Conservation (phyloP, 1,140 invertebrate genomes). For the Caerostris extrusa region DNA sequence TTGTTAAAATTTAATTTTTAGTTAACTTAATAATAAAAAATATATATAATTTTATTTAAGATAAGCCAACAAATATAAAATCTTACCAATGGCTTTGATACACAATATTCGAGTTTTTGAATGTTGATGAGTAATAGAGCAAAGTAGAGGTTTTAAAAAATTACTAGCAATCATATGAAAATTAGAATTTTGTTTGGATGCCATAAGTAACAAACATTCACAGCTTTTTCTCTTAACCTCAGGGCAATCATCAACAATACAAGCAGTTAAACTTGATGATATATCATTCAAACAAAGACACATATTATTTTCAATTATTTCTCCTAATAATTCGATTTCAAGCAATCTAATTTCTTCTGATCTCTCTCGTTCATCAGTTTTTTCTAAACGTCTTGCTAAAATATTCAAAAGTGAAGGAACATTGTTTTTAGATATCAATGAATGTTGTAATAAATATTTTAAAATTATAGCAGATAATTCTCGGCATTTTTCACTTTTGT, state of each 20-base stretch:
- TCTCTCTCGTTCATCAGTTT: conserved; percentile 68
- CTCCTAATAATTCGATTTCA: conserved; percentile 86
- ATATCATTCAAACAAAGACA: conserved; percentile 88
- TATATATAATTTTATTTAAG: too few relatives aligned
- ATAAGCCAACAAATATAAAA: not conserved
- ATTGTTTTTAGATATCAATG: not conserved
- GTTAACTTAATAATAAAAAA: too few relatives aligned
- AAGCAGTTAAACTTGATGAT: conserved; percentile 87
- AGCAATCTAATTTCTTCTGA: conserved; percentile 92
- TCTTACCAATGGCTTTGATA: conserved; percentile 87
- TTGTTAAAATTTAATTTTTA: too few relatives aligned
- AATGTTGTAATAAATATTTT: not conserved
- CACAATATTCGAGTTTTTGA: conserved; percentile 88
- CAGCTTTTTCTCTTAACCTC: conserved; percentile 90
- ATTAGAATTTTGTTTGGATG: conserved; percentile 85
- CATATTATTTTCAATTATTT: conserved; percentile 86
- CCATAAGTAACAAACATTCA: conserved; percentile 86
- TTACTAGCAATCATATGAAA: conserved; percentile 88
- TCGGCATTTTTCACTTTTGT: conserved; percentile 62
- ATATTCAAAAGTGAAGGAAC: not conserved
- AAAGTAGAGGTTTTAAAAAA: conserved; percentile 88
- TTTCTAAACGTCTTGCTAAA: conserved; percentile 2
- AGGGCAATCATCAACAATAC: conserved; percentile 88
- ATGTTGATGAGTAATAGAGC: conserved; percentile 90
- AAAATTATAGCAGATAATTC: conserved; percentile 56